Base-by-base conservation (phyloP, 2,797 vertebrate genomes). In the Sparidentex hasta region DNA sequence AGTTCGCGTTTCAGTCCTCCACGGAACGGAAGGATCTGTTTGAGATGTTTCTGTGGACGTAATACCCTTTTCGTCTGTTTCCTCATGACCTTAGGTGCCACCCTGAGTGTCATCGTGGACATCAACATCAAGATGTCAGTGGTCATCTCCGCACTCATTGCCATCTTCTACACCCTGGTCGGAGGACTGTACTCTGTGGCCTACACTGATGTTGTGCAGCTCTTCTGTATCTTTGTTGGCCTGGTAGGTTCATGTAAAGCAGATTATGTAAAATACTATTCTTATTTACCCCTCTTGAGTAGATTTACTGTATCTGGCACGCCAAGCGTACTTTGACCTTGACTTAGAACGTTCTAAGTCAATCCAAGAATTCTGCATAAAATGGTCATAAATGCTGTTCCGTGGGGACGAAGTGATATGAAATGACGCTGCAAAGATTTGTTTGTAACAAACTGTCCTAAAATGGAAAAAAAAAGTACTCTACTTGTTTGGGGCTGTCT, bases 181-280 rank as follows among this genome's bases (percentile, higher is more conserved):
- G 98, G 98, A 3, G 98, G 98, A 38, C 91, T 99, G 61, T 99
- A 99, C 90, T 98, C 98, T 0, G 98, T 99, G 86, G 98, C 98
- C 61, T 99, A 99, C 87, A 99, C 98, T 0, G 98, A 99, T 2
- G 98, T 99, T 0, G 98, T 99, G 73, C 98, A 99, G 88, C 97
- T 99, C 51, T 99, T 99, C 93, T 99, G 98, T 85, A 99, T 99
- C 84, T 99, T 99, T 81, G 5, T 98, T 20, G 98, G 98, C 66
- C 91, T 99, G 96, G 98, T 99, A 93, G 94, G 97, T 95, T 70
- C 44, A 71, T 0, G 0, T 3, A 54, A 55, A n/a, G 7, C 2
- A 56, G n/a, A 46, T 16, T 2, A 29, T 4, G 17, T 12, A 18
- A 58, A 17, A 16, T 20, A 25, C 3, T 63, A 12, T 65, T 52